Conservation (phyloP, 1,140 invertebrate species). For the Drosophila melanogaster region DNA sequence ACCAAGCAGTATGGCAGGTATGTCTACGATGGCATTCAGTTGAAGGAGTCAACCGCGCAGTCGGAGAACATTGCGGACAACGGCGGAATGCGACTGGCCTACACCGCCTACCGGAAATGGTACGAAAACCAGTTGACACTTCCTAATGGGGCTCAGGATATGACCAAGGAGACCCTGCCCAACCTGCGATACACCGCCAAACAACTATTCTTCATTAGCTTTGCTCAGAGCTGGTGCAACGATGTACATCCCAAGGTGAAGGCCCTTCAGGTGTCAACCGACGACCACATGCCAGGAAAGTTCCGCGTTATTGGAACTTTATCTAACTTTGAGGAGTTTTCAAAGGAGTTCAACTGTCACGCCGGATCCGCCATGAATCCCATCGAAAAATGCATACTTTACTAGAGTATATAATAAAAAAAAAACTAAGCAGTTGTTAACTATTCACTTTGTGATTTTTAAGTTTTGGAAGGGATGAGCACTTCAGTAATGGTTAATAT, state of each 20-base stretch:
- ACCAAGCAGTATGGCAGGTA: slow-evolving; percentile 64
- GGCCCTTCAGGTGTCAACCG: slow-evolving; percentile 69
- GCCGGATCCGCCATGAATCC: slow-evolving; percentile 88
- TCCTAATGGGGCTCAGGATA: too few species aligned
- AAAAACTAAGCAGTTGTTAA: too few species aligned
- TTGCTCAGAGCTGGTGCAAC: slow-evolving; percentile 86
- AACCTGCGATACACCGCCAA: slow-evolving; percentile 85
- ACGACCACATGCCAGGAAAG: slow-evolving; percentile 85
- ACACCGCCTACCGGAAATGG: slow-evolving; percentile 86
- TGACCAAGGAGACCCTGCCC: slow-evolving; percentile 84
- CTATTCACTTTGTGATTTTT: too few species aligned
- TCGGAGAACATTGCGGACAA: slow-evolving; percentile 90
- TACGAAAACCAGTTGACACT: slow-evolving; percentile 75
- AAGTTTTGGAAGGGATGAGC: too few species aligned
- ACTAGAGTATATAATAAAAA: slow-evolving; percentile 29
- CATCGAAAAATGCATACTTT: slow-evolving; percentile 83
- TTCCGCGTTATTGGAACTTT: slow-evolving; percentile 88
- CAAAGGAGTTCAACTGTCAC: slow-evolving; percentile 88
- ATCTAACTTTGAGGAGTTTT: slow-evolving; percentile 88
- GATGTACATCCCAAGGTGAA: slow-evolving; percentile 36
- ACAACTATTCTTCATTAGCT: slow-evolving; percentile 92
- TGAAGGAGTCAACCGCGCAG: slow-evolving; percentile 48
- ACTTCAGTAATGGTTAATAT: too few species aligned
- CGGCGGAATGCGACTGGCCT: slow-evolving; percentile 88
- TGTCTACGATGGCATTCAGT: slow-evolving; percentile 40